Evolutionary conservation across 2,888 invertebrate genomes (phyloP), one percentile per base, ranked within the genome.

Genomic region (Parascotia fuliginaria): DNA sequence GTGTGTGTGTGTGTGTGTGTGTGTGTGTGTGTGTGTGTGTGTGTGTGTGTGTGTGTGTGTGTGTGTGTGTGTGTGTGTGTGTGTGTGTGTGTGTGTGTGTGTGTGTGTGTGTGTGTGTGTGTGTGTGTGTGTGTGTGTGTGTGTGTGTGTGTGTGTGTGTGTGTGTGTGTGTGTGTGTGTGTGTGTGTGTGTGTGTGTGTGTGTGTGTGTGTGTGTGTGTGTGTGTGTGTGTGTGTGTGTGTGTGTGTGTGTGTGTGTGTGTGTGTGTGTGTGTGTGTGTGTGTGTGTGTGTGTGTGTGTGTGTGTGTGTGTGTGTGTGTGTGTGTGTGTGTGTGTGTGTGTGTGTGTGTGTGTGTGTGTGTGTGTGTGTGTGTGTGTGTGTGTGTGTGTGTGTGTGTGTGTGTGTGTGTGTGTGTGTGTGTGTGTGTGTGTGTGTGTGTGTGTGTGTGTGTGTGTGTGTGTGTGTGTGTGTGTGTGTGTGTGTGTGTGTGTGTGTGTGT

Each of bases 171-270:
- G 33, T 33, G 33, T 13, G 33, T 33, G 33, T 33, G 33, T 13
- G 33, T 33, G 33, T 33, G 33, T 13, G 33, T 33, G 33, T 33
- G 33, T 13, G 33, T 33, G 33, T 33, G 33, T 13, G 33, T 33
- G 33, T 33, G 33, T 13, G 33, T 33, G 33, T 33, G 37, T 19
- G 19, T 19, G 19, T 19, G 19, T 19, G 19, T 19, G 19, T 19
- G 19, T 19, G 19, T 37, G 19, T 19, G 19, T 19, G 19, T 19
- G 37, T 37, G 37, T 37, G 37, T 19, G 37, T 37, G 37, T 37
- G 37, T 19, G 37, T 37, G 37, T 37, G 37, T 19, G 37, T 37
- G 37, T 37, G 37, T 19, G 37, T 37, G 37, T 37, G 37, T 19
- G 19, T 19, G 19, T 19, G 19, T 19, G 19, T 19, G 19, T 19